phyloP scores from a whole-genome alignment of 1,140 invertebrate species.

The Ips nitidus region DNA sequence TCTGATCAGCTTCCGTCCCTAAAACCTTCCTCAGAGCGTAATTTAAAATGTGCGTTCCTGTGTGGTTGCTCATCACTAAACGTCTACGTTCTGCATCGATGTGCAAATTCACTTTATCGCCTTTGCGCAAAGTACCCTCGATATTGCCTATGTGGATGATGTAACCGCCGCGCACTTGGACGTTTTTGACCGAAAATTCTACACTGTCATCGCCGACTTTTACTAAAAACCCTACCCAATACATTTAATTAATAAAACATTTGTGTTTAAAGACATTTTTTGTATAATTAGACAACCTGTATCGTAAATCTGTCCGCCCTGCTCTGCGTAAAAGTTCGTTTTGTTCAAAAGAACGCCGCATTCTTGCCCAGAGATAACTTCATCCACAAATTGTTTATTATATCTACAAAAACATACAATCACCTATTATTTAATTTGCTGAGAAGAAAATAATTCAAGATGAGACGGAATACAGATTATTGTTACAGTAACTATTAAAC shows the following conservation, averaged over 20 bases:
- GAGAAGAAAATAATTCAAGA: not conserved
- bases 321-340: conserved; percentile 97
- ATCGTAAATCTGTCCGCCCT: conserved; percentile 98
- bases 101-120: conserved; percentile 81
- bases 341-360: conserved; percentile 91
- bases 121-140: conserved; percentile 82
- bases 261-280: not conserved
- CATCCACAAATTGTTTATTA: conserved; percentile 84
- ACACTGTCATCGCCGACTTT: conserved; percentile 83
- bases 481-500: too few species aligned
- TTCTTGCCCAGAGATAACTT: conserved; percentile 81
- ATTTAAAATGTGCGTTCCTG: conserved; percentile 97
- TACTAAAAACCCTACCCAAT: conserved; percentile 67
- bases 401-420: conserved; percentile 41
- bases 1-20: conserved; percentile 90
- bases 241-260: not conserved
- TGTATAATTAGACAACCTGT: conserved; percentile 59
- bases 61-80: conserved; percentile 98
- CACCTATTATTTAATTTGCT: not conserved
- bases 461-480: not conserved
- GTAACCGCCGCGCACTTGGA: conserved; percentile 95
- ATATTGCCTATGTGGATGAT: conserved; percentile 89
- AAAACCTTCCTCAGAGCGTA: conserved; percentile 89
- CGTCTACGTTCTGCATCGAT: conserved; percentile 83
- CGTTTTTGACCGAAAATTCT: conserved; percentile 93